Conservation (phyloP, 2,888 invertebrate genomes). For the Lepidocyrtoides sp. region DNA sequence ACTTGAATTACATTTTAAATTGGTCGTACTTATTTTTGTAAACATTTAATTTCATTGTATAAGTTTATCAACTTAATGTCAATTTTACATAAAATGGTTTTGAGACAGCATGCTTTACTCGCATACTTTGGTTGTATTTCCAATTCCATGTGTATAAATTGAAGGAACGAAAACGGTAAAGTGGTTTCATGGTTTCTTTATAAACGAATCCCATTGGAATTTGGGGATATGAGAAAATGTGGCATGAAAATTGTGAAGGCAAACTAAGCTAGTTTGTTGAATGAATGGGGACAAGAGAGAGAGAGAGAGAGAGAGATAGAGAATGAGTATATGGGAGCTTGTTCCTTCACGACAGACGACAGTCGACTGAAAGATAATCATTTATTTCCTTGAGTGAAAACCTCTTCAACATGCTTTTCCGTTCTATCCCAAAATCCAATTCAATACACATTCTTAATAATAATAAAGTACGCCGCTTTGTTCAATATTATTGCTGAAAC, state of each 20-base stretch:
- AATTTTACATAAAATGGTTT: too few relatives aligned
- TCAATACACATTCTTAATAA: constrained; percentile 27
- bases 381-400: constrained; percentile 76
- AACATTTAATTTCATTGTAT: too few relatives aligned
- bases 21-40: too few relatives aligned
- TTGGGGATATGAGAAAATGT: constrained; percentile 16
- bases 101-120: too few relatives aligned
- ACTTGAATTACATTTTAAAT: not conserved
- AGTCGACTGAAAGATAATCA: constrained; percentile 76
- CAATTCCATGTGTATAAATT: too few relatives aligned
- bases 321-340: constrained; percentile 46
- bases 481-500: constrained; percentile 20
- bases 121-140: too few relatives aligned
- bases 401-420: constrained; percentile 53
- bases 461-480: not conserved
- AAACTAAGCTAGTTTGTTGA: constrained; percentile 9
- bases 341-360: constrained; percentile 71
- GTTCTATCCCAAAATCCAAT: constrained; percentile 43
- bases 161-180: not conserved
- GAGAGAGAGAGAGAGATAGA: not conserved
- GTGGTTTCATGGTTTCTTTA: not conserved
- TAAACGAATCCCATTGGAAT: constrained; percentile 10
- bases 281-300: not conserved
- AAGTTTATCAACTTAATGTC: too few relatives aligned
- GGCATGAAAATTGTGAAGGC: not conserved